Conservation (phyloP, 2,797 vertebrate genomes). For the Acanthurus tractus region DNA sequence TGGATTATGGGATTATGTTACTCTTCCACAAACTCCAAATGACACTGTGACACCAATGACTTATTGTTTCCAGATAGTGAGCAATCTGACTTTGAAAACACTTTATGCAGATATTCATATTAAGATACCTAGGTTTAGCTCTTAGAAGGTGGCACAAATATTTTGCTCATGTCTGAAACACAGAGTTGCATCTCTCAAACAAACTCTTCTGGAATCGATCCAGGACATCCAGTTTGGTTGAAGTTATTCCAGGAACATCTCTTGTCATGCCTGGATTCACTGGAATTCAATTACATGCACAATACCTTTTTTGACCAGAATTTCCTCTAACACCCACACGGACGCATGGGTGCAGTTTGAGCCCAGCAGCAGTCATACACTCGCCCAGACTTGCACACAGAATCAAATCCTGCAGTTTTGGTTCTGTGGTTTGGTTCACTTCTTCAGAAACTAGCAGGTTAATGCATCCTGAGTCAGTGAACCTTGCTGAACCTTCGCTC, state of each 20-base stretch:
- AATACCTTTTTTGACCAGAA: neutral
- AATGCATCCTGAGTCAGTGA: conserved; percentile 47
- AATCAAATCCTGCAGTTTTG: neutral
- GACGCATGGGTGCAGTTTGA: neutral
- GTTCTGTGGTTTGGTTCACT: conserved; percentile 16
- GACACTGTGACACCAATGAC: neutral
- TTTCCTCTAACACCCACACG: too few species aligned
- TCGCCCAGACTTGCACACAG: neutral
- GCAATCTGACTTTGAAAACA: neutral
- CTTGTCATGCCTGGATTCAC: neutral
- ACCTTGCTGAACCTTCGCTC: conserved; percentile 1
- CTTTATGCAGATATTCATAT: neutral
- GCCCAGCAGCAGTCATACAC: neutral
- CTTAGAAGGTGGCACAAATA: neutral
- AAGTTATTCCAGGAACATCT: neutral
- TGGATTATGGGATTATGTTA: neutral
- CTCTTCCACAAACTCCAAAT: neutral
- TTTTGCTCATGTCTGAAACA: neutral
- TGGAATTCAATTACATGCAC: neutral
- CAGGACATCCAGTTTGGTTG: neutral
- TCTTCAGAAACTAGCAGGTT: conserved; percentile 7
- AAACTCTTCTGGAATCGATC: neutral
- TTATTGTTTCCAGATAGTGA: neutral
- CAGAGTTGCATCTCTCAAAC: neutral
- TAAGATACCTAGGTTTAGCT: neutral